Conservation (phyloP, 2,113 vertebrate species). For the Seriola quinqueradiata region DNA sequence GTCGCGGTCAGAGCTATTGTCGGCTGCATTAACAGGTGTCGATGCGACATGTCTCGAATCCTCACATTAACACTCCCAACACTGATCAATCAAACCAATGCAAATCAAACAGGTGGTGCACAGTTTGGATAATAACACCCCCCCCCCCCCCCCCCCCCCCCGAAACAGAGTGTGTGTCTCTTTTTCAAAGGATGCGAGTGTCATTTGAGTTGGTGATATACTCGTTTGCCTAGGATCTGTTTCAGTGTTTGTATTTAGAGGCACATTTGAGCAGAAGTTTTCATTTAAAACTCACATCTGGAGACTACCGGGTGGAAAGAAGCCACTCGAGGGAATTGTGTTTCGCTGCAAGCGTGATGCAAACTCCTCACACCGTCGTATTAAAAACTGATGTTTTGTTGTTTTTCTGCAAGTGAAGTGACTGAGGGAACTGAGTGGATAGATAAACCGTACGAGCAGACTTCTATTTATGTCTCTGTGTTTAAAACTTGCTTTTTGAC, state of each 20-base stretch:
- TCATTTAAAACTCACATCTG: constrained; percentile 4
- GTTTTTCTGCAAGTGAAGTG: neutral
- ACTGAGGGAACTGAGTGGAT: neutral
- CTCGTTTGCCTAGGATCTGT: neutral
- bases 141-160: too few species aligned
- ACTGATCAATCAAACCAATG: constrained; percentile 54
- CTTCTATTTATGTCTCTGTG: neutral
- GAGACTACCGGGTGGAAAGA: neutral
- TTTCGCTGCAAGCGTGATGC: neutral
- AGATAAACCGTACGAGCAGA: neutral
- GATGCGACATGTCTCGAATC: constrained; percentile 3
- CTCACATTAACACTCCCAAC: constrained; percentile 12
- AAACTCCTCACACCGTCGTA: neutral
- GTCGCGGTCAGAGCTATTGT: constrained; percentile 26
- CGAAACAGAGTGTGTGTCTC: constrained; percentile 4
- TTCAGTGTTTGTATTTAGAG: neutral
- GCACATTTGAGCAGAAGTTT: neutral
- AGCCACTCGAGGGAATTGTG: constrained; percentile 29
- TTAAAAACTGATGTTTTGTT: constrained; percentile 17
- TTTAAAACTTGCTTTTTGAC: neutral
- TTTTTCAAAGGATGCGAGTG: constrained; percentile 10
- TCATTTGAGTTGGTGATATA: constrained; percentile 7
- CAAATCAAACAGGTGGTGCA: constrained; percentile 55
- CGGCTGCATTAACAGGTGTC: constrained; percentile 21
- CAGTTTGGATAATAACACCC: constrained; percentile 3